Conservation (phyloP, 2,113 vertebrate genomes). For the Scophthalmus maximus region DNA sequence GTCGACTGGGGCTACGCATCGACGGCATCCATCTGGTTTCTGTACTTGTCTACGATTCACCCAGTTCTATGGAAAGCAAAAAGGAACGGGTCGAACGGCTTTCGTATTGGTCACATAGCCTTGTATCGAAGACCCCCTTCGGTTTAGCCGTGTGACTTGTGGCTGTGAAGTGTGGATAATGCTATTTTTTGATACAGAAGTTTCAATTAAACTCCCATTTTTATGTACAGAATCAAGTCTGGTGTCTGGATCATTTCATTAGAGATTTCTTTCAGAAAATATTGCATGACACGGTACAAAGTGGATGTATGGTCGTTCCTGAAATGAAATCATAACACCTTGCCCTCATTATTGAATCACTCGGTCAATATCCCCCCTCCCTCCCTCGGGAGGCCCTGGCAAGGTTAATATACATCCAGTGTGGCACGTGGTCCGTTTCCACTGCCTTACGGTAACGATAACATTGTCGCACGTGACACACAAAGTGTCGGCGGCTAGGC, state of each 20-base stretch:
- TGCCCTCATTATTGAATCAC: not conserved
- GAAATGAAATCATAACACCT: not conserved
- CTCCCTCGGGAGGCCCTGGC: not conserved
- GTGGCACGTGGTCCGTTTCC: constrained; percentile 14
- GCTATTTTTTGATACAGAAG: constrained; percentile 98
- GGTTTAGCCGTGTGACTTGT: constrained; percentile 87
- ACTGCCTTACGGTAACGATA: constrained; percentile 26
- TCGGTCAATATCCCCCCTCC: not conserved
- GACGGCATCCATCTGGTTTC: constrained; percentile 61
- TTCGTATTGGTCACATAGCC: constrained; percentile 82
- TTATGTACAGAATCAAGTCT: constrained; percentile 88
- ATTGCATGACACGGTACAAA: not conserved
- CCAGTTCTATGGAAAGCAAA: constrained; percentile 85
- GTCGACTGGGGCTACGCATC: constrained; percentile 62
- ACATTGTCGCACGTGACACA: constrained; percentile 22
- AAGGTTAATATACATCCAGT: constrained; percentile 28
- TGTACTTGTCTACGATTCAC: constrained; percentile 81
- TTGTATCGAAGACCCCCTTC: constrained; percentile 80
- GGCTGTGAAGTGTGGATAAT: constrained; percentile 87
- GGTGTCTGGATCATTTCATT: constrained; percentile 58
- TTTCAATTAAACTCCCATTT: constrained; percentile 95
- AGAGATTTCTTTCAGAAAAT: not conserved
- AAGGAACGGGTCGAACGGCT: constrained; percentile 85
- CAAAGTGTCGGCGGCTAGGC: constrained; percentile 20
- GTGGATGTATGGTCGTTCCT: not conserved